Evolutionary conservation across 2,797 vertebrate species (phyloP).

Genomic region (Notoglanidium macrostoma): DNA sequence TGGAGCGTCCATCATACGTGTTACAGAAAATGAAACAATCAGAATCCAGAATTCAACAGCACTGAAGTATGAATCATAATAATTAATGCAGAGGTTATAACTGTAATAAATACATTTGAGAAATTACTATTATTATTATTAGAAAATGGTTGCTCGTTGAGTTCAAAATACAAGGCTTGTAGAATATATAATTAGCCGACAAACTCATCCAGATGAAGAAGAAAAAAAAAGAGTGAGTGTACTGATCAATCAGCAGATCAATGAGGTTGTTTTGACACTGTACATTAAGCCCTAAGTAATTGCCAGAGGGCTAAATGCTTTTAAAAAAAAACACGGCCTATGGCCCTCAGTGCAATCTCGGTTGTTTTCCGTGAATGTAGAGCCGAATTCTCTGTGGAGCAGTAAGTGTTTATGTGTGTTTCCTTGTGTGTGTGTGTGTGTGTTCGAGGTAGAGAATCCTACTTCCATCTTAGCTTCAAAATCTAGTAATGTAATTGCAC

Average conservation of each 20-base stretch:
- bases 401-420: slow-evolving; percentile 36
- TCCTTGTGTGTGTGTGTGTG: slow-evolving; percentile 31
- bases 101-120: background rate
- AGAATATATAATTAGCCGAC: slow-evolving; percentile 3
- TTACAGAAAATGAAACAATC: background rate
- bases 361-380: slow-evolving; percentile 35
- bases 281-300: slow-evolving; percentile 96
- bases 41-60: background rate
- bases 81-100: background rate
- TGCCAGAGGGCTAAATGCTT: slow-evolving; percentile 89
- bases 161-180: background rate
- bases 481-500: background rate
- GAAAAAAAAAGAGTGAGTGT: slow-evolving; percentile 78
- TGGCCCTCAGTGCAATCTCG: slow-evolving; percentile 36
- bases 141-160: background rate
- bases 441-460: background rate
- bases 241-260: slow-evolving; percentile 85
- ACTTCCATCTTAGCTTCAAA: slow-evolving; percentile 1
- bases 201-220: slow-evolving; percentile 17
- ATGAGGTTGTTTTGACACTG: slow-evolving; percentile 89
- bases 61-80: background rate
- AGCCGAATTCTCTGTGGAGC: slow-evolving; percentile 42
- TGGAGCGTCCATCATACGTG: background rate
- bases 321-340: slow-evolving; percentile 77
- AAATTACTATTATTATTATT: background rate